A percentile compares a stretch with the other conserved stretches of the same genome.
phyloP scores from a whole-genome alignment of 2,113 vertebrate genomes.

The Sphaerodactylus townsendi region DNA sequence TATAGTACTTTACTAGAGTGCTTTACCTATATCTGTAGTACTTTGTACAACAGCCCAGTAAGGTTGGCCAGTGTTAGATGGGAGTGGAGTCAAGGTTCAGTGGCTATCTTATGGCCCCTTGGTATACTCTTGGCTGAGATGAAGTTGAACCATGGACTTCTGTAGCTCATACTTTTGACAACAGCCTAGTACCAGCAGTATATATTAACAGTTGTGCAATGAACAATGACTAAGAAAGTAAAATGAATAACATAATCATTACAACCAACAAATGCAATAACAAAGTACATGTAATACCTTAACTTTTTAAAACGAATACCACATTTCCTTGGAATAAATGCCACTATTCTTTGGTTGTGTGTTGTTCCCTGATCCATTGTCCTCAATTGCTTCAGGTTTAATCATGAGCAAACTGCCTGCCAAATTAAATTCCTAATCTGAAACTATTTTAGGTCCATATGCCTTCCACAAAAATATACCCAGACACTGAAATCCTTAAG shows the following conservation, averaged over 20 bases:
- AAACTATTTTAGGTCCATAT: not conserved
- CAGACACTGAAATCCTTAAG: not conserved
- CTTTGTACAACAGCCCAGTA: not conserved
- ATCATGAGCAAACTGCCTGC: not conserved
- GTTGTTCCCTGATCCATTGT: not conserved
- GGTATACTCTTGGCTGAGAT: not conserved
- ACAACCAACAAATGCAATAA: not conserved
- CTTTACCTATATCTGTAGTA: not conserved
- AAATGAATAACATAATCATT: not conserved
- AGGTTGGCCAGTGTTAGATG: not conserved
- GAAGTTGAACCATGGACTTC: not conserved
- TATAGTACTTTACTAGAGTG: not conserved
- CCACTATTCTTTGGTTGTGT: not conserved
- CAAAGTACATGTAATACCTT: not conserved
- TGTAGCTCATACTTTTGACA: not conserved
- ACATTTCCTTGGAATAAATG: not conserved
- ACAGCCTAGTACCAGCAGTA: not conserved
- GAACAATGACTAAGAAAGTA: not conserved
- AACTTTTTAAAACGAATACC: not conserved
- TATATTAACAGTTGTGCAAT: not conserved
- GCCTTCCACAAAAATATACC: not conserved
- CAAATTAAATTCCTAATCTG: conserved; percentile 4
- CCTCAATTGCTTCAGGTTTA: not conserved
- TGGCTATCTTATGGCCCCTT: not conserved
- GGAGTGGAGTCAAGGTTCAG: not conserved